Evolutionary conservation across 2,888 invertebrate genomes (phyloP).

Genomic region (Cremastinae sp.): DNA sequence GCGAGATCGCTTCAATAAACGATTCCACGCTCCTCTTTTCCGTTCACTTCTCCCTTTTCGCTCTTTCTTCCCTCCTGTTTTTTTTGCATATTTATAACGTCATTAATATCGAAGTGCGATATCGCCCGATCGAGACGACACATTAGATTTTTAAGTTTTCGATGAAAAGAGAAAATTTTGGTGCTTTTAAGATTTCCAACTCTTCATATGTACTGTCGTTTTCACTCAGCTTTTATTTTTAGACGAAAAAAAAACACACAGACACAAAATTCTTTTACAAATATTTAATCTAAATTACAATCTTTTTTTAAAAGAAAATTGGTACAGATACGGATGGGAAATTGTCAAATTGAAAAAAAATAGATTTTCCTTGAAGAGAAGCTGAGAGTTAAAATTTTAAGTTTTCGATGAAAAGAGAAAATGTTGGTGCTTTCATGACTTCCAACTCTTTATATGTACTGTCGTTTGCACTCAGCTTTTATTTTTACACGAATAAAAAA

Average conservation of each 20-base stretch:
- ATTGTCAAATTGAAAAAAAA: no score
- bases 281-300: no score
- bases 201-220: neutral
- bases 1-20: slow-evolving; percentile 30
- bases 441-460: neutral
- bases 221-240: neutral
- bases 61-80: neutral
- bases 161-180: neutral
- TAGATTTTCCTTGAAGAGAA: no score
- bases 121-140: neutral
- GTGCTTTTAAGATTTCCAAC: neutral
- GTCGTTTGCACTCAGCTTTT: neutral
- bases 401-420: neutral
- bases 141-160: neutral
- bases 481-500: neutral
- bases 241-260: neutral
- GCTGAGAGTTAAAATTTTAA: slow-evolving; percentile 2
- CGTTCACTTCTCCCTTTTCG: neutral
- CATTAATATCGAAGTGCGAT: slow-evolving; percentile 15
- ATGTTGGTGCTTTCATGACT: neutral
- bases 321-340: no score
- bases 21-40: neutral
- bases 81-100: slow-evolving; percentile 23
- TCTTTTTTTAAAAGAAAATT: no score
- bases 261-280: neutral